Percentiles rank a stretch among this genome's conserved stretches.
Evolutionary conservation across 1,140 invertebrate genomes (phyloP).

Genomic region (Temnothorax curvispinosus): DNA sequence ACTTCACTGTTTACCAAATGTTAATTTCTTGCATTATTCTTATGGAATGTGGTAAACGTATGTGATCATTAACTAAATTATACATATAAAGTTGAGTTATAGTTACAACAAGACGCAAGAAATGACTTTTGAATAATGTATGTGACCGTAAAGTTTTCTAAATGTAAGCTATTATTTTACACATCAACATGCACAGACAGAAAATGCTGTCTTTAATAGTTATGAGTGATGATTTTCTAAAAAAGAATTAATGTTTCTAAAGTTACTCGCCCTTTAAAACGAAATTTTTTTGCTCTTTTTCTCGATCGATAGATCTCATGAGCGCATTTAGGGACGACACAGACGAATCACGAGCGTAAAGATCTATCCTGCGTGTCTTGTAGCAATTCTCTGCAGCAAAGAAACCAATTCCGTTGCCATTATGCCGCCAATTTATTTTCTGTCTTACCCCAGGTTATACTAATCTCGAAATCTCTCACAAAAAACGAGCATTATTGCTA

Average conservation of each 20-base stretch:
- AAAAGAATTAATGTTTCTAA: neutral
- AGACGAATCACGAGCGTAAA: slow-evolving; percentile 44
- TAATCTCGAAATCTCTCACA: slow-evolving; percentile 26
- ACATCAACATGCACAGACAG: neutral
- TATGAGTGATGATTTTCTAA: neutral
- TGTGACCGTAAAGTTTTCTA: neutral
- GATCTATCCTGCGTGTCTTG: slow-evolving; percentile 38
- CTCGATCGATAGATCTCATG: neutral
- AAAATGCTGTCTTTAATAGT: neutral
- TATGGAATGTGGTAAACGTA: neutral
- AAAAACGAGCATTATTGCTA: neutral
- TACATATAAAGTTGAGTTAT: too few species aligned
- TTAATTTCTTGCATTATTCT: neutral
- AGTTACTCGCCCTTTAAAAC: neutral
- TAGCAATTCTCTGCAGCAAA: slow-evolving; percentile 44
- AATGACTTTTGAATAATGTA: neutral
- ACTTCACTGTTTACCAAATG: slow-evolving; percentile 11
- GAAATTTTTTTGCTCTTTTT: slow-evolving; percentile 1
- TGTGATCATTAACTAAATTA: neutral
- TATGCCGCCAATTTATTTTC: slow-evolving; percentile 50
- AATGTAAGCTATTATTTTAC: neutral
- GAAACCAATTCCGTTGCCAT: slow-evolving; percentile 44
- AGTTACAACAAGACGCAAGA: too few species aligned
- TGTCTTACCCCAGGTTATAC: slow-evolving; percentile 15
- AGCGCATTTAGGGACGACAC: slow-evolving; percentile 35